Evolutionary conservation across 2,888 invertebrate species (phyloP).

Genomic region (Orthonevra nobilis): DNA sequence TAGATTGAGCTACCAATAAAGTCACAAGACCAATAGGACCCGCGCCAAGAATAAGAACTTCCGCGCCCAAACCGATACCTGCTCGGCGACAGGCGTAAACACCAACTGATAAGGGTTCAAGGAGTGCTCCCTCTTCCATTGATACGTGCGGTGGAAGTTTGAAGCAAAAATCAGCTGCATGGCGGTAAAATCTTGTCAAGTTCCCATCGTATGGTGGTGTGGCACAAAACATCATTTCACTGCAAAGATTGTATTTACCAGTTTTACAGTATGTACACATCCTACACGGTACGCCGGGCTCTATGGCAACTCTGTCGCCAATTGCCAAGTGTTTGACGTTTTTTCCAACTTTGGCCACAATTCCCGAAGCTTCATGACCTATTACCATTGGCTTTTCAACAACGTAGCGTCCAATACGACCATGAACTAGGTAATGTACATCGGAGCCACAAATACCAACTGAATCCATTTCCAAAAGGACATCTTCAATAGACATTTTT

Average conservation of each 20-base stretch:
- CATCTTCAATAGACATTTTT: too few relatives aligned
- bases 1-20: constrained; percentile 89
- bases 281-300: constrained; percentile 95
- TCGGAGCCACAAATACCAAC: constrained; percentile 99
- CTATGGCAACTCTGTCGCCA: constrained; percentile 96
- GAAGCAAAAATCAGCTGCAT: constrained; percentile 93
- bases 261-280: constrained; percentile 90
- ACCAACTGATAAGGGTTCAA: constrained; percentile 96
- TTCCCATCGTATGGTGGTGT: constrained; percentile 97
- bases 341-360: constrained; percentile 88
- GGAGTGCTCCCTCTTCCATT: constrained; percentile 95
- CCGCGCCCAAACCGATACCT: constrained; percentile 86
- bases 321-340: constrained; percentile 85
- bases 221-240: constrained; percentile 94
- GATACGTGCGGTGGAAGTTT: constrained; percentile 94
- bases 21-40: constrained; percentile 94
- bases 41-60: constrained; percentile 89
- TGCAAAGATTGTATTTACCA: constrained; percentile 95
- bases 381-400: constrained; percentile 94
- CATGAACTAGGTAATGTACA: constrained; percentile 93
- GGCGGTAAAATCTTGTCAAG: constrained; percentile 91
- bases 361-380: constrained; percentile 95
- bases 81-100: constrained; percentile 96
- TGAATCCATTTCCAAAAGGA: constrained; percentile 90
- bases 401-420: constrained; percentile 92